Evolutionary conservation across 2,888 invertebrate genomes (phyloP), one percentile per base, ranked within the genome.

Genomic region (Nycteola revayana): DNA sequence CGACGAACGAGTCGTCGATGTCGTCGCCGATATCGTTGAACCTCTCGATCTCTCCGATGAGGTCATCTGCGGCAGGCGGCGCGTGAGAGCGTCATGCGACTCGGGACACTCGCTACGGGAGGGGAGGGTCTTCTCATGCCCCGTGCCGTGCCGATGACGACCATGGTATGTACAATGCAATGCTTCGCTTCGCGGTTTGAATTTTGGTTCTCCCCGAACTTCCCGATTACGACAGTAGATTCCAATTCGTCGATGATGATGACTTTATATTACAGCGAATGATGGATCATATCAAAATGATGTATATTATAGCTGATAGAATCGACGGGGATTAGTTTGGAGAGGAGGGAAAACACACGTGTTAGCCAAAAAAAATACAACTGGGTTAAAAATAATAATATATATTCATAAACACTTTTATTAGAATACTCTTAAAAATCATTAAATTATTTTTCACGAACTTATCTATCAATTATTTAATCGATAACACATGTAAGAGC

Each of bases 11-110:
- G 80, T 93, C 92, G 90, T 98, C 98, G 91, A 98, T 92, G 90
- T 95, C 97, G 83, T 97, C 95, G 66, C 95, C 95, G 89, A 98
- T 95, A 81, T 94, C 92, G 90, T 96, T 96, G 93, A 93, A 97
- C 87, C 93, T 93, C 91, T 97, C 96, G 91, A 95, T 97, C 87
- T 94, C 95, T 75, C 88, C 90, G 89, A 95, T 94, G 90, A 95
- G 91, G 77, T 95, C 95, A 92, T 95, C 95, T 95, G 92, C 70
- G 90, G 66, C 74, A 79, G 71, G 66, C 66, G 55, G 55, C 57
- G 50, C 60, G 56, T 74, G 58, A 71, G 70, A 47, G 53, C 40
- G 47, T 53, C 73, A 72, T 75, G 75, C 73, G 60, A 37, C 49
- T 30, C 43, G 34, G 42, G 52, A 55, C 69, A 21, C 7, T 7